These are phyloP conservation scores for Platycnemis pennipes DNA, from an alignment of 2,888 invertebrate species.

Conservation along the genomic window DNA sequence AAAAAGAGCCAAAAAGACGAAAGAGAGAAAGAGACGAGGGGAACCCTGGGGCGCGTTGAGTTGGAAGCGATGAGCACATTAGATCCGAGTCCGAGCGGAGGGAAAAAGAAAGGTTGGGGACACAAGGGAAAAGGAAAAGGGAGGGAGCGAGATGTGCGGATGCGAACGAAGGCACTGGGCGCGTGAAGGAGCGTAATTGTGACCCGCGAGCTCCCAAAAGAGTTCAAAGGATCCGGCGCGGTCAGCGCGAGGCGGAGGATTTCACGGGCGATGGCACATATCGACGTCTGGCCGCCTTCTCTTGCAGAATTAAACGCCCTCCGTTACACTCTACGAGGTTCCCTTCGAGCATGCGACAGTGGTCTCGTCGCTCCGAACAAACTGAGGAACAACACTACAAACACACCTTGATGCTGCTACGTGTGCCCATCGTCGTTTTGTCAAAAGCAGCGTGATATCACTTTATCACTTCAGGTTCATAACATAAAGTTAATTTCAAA, in stretches of 20 bases:
- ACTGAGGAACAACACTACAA: background rate
- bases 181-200: constrained; percentile 13
- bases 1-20: background rate
- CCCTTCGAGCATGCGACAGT: background rate
- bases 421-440: too few relatives aligned
- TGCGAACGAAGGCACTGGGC: background rate
- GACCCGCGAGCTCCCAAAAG: background rate
- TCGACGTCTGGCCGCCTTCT: background rate
- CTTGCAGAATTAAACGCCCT: background rate
- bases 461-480: too few relatives aligned
- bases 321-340: background rate
- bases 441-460: too few relatives aligned
- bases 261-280: constrained; percentile 16
- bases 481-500: too few relatives aligned
- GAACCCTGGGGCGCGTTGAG: background rate
- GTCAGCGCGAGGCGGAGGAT: background rate
- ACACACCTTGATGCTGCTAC: too few relatives aligned
- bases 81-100: background rate
- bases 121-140: background rate
- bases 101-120: background rate
- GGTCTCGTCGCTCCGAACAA: background rate
- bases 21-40: background rate
- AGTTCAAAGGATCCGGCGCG: background rate
- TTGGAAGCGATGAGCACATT: background rate
- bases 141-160: background rate